Evolutionary conservation across 1,140 invertebrate genomes (phyloP).

Genomic region (Saccostrea echinata): DNA sequence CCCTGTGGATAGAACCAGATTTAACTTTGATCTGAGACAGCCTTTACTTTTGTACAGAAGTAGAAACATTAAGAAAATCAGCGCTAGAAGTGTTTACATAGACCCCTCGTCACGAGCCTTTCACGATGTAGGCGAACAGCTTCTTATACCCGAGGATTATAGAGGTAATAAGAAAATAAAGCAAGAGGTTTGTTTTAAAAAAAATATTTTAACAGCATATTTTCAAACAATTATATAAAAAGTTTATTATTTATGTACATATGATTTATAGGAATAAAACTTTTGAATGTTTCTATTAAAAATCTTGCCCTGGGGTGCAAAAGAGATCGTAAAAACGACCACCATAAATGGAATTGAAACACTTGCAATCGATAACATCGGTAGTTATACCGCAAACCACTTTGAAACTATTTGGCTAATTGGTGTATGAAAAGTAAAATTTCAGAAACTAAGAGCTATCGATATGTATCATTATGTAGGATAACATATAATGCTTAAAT

Average conservation of each 20-base stretch:
- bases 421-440: neutral
- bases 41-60: conserved; percentile 68
- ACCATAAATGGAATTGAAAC: neutral
- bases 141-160: conserved; percentile 73
- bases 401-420: neutral
- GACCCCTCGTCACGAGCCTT: conserved; percentile 51
- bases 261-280: neutral
- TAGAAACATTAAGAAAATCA: conserved; percentile 68
- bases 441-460: neutral
- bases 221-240: neutral
- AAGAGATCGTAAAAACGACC: neutral
- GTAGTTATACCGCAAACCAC: neutral
- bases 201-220: neutral
- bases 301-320: neutral
- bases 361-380: neutral
- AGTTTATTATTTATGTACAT: neutral
- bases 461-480: neutral
- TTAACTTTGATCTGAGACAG: conserved; percentile 69
- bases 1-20: conserved; percentile 51
- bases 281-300: neutral
- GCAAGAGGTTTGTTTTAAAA: neutral
- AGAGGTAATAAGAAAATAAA: conserved; percentile 62
- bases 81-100: conserved; percentile 60
- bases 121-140: conserved; percentile 62
- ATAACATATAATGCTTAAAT: neutral